Evolutionary conservation across 2,888 invertebrate species (phyloP).

Genomic region (Nycteola revayana): DNA sequence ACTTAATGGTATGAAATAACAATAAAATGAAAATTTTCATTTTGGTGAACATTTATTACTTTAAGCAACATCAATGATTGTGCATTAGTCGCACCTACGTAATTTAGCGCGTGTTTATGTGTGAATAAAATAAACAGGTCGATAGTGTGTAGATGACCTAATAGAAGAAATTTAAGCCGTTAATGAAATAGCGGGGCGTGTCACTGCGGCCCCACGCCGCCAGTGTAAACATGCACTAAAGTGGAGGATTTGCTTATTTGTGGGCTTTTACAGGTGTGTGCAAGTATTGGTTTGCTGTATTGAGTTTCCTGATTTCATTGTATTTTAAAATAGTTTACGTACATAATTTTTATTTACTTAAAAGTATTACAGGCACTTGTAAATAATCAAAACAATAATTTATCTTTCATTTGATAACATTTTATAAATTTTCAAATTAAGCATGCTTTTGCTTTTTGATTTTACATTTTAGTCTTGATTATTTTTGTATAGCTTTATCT

Average conservation of each 20-base stretch:
- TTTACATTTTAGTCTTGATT: no score
- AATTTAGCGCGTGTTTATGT: constrained; percentile 1
- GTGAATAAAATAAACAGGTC: constrained; percentile 14
- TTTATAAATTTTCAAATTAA: no score
- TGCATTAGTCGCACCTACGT: neutral
- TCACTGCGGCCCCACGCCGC: constrained; percentile 1
- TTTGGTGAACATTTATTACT: no score
- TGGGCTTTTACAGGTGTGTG: neutral
- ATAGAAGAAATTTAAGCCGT: constrained; percentile 40
- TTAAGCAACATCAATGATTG: no score
- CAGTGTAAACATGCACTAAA: constrained; percentile 4
- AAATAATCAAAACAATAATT: no score
- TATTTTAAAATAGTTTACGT: neutral
- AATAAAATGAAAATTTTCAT: no score
- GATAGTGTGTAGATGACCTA: constrained; percentile 18
- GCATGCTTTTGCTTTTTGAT: no score
- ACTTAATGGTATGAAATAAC: no score
- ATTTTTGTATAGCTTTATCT: no score
- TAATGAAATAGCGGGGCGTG: constrained; percentile 42
- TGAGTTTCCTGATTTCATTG: neutral
- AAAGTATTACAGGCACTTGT: no score
- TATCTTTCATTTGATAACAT: no score
- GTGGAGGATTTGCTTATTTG: constrained; percentile 8
- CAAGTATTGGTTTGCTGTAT: constrained; percentile 4
- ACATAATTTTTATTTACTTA: no score